These are phyloP conservation scores for Elgaria multicarinata DNA, from an alignment of 2,113 vertebrate genomes.

Conservation along the genomic window DNA sequence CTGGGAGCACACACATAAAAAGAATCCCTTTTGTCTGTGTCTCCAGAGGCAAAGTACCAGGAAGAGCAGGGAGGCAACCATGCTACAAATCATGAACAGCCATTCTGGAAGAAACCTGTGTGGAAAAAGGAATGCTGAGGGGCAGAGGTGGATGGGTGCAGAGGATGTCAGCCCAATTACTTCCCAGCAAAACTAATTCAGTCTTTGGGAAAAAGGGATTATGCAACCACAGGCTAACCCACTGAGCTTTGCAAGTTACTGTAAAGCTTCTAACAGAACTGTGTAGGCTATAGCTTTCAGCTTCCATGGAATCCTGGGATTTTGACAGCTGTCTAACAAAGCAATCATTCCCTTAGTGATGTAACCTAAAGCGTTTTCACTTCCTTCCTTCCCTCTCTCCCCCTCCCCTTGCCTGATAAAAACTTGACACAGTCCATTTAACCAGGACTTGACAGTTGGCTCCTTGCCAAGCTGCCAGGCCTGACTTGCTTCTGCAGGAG, in stretches of 20 bases:
- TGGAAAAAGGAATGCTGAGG: background rate
- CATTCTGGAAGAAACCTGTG: background rate
- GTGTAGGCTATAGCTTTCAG: background rate
- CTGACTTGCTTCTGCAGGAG: background rate
- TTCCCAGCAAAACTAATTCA: background rate
- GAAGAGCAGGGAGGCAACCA: too few relatives aligned
- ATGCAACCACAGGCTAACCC: constrained; percentile 2
- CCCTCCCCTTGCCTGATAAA: background rate
- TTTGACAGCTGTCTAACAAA: constrained; percentile 4
- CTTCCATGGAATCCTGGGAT: background rate
- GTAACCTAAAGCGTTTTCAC: constrained; percentile 10
- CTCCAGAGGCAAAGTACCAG: background rate
- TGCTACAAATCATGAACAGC: background rate
- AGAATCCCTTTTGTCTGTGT: background rate
- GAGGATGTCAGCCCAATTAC: background rate
- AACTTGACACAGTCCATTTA: background rate
- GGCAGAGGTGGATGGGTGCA: background rate
- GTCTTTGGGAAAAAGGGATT: background rate
- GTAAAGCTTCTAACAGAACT: background rate
- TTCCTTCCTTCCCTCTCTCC: background rate
- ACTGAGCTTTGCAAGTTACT: background rate
- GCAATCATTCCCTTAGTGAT: background rate
- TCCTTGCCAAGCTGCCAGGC: background rate
- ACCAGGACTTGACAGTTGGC: constrained; percentile 9
- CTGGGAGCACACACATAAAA: background rate